A percentile compares a stretch with the other conserved stretches of the same genome.
Evolutionary conservation across 1,140 invertebrate genomes (phyloP).

Genomic region (Brachionus asplanchnoidis): DNA sequence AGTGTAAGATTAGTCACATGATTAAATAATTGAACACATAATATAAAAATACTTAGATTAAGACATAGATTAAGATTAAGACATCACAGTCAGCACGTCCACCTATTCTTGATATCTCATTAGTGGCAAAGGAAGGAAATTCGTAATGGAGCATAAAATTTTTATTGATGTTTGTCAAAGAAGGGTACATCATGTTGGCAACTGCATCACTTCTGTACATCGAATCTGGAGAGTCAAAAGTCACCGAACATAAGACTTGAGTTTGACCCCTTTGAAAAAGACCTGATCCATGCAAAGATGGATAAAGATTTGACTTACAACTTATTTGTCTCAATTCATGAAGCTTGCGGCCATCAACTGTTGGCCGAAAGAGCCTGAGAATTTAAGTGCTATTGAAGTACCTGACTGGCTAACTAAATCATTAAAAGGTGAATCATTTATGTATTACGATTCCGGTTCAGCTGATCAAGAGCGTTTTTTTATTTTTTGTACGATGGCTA

Average conservation of each 20-base stretch:
- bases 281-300: constrained; percentile 88
- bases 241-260: constrained; percentile 82
- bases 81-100: constrained; percentile 65
- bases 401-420: neutral
- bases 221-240: constrained; percentile 86
- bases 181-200: constrained; percentile 43
- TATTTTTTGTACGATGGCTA: neutral
- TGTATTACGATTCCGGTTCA: neutral
- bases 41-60: no score
- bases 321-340: constrained; percentile 74
- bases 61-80: no score
- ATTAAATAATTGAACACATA: no score
- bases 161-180: constrained; percentile 73
- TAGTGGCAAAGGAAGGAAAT: constrained; percentile 94
- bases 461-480: neutral
- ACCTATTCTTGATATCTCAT: constrained; percentile 70
- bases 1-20: no score
- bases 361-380: neutral
- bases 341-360: constrained; percentile 81
- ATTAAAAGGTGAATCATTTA: neutral
- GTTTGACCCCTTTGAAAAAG: constrained; percentile 95
- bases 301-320: constrained; percentile 72
- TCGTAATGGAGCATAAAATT: constrained; percentile 97
- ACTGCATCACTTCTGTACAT: constrained; percentile 73
- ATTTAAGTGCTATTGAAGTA: neutral